Conservation (phyloP, 1,140 invertebrate species). For the Liolophura sinensis region DNA sequence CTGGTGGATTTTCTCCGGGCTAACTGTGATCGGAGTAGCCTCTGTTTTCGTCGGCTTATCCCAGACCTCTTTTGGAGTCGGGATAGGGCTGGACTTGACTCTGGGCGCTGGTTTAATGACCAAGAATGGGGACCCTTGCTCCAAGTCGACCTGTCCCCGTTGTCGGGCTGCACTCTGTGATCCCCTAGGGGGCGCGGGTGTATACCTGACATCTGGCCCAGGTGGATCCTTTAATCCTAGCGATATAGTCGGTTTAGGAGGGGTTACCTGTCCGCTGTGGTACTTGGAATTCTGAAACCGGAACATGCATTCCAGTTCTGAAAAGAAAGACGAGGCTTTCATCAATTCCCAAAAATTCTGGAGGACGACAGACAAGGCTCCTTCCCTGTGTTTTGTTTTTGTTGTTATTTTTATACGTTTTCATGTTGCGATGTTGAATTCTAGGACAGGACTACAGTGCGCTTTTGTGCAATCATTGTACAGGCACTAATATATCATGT, state of each 20-base stretch:
- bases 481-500: too few relatives aligned
- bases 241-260: slow-evolving; percentile 11
- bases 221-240: slow-evolving; percentile 7
- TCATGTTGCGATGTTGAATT: too few relatives aligned
- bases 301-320: slow-evolving; percentile 31
- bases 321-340: neutral
- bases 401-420: too few relatives aligned
- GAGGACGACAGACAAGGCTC: too few relatives aligned
- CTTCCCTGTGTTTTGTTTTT: too few relatives aligned
- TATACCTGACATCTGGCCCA: neutral
- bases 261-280: slow-evolving; percentile 14
- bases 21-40: too few relatives aligned
- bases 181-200: slow-evolving; percentile 14
- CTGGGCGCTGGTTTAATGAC: slow-evolving; percentile 28
- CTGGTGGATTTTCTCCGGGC: too few relatives aligned
- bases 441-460: too few relatives aligned
- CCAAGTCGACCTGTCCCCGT: too few relatives aligned
- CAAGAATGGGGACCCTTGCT: slow-evolving; percentile 22
- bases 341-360: too few relatives aligned
- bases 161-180: neutral
- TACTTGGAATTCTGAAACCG: slow-evolving; percentile 31
- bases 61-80: slow-evolving; percentile 36
- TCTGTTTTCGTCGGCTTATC: neutral
- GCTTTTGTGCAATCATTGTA: too few relatives aligned
- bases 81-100: slow-evolving; percentile 18